Percentiles rank a stretch among this genome's conserved stretches.
Evolutionary conservation across 2,797 vertebrate species (phyloP).

Genomic region (Cuniculus paca): DNA sequence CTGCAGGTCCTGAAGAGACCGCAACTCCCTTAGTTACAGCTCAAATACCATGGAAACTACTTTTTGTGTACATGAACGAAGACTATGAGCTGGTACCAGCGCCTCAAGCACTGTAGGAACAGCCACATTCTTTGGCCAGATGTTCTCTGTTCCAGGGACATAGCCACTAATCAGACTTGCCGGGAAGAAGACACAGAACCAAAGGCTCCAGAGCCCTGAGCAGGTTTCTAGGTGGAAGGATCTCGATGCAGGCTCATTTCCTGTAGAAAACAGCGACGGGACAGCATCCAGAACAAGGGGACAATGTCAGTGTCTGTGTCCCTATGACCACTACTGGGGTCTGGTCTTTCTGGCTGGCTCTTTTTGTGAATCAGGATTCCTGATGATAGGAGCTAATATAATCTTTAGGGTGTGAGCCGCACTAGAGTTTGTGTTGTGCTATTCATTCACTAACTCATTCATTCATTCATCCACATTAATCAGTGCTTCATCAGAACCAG

Average conservation of each 20-base stretch:
- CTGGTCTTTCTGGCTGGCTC: neutral
- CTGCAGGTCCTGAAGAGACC: neutral
- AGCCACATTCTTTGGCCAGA: neutral
- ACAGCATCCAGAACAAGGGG: neutral
- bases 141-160: neutral
- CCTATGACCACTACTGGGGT: neutral
- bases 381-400: neutral
- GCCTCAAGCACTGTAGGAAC: neutral
- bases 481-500: neutral
- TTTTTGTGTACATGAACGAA: conserved; percentile 37
- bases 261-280: neutral
- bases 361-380: neutral
- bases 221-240: neutral
- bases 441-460: neutral
- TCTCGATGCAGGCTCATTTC: neutral
- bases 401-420: neutral
- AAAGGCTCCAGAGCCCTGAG: neutral
- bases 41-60: conserved; percentile 35
- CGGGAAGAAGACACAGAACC: neutral
- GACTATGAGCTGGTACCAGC: neutral
- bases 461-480: conserved; percentile 12
- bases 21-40: neutral
- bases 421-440: conserved; percentile 29
- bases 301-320: neutral
- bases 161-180: neutral